Conservation (phyloP, 2,888 invertebrate genomes). For the Apamea crenata region DNA sequence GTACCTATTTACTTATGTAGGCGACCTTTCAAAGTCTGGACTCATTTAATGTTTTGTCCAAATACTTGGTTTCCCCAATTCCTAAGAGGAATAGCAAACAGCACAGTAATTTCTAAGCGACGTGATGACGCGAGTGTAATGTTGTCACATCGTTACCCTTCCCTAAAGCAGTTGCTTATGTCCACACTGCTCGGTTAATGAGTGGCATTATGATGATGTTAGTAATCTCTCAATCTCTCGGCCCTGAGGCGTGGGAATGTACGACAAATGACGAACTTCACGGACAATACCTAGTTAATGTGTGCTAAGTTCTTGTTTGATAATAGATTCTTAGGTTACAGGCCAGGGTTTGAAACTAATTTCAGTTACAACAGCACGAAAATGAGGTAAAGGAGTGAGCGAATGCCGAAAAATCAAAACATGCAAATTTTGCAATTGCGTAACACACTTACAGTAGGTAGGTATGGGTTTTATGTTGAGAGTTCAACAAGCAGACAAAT, state of each 20-base stretch:
- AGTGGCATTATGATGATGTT: constrained; percentile 47
- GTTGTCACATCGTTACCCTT: constrained; percentile 52
- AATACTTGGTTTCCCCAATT: not conserved
- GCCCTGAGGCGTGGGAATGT: constrained; percentile 59
- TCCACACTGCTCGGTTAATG: constrained; percentile 57
- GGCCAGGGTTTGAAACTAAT: not conserved
- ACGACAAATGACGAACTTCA: constrained; percentile 39
- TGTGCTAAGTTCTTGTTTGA: constrained; percentile 29
- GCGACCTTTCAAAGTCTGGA: not conserved
- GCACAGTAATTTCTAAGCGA: constrained; percentile 30
- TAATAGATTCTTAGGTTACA: constrained; percentile 20
- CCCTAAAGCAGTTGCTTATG: constrained; percentile 36
- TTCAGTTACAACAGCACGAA: not conserved
- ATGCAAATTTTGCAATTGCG: not conserved
- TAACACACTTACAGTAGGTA: too few relatives aligned
- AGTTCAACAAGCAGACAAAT: too few relatives aligned
- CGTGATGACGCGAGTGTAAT: constrained; percentile 31
- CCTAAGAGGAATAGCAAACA: not conserved
- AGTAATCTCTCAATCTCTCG: constrained; percentile 45
- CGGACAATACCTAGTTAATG: constrained; percentile 30
- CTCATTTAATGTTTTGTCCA: not conserved
- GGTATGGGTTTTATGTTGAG: too few relatives aligned
- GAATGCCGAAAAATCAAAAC: not conserved
- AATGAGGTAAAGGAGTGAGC: not conserved
- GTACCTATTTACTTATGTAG: not conserved